Percentiles rank a stretch among this genome's conserved stretches.
Conservation (phyloP, 2,797 vertebrate species). For the Toxotes lorentzi region DNA sequence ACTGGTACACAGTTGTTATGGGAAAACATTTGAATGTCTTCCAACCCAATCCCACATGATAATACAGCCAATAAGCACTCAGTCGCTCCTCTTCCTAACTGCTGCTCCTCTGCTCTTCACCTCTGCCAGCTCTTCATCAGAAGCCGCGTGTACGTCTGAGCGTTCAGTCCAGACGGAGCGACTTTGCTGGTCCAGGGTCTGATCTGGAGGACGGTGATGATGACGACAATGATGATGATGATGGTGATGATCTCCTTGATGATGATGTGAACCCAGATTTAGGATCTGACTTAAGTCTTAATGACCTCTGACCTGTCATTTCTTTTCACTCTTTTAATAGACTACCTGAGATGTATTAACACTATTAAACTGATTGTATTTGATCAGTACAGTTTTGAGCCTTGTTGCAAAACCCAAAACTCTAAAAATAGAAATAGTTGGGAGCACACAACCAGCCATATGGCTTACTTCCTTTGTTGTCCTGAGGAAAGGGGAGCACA, state of each 20-base stretch:
- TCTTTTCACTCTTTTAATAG: not conserved
- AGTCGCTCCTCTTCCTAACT: slow-evolving; percentile 24
- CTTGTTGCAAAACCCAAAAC: not conserved
- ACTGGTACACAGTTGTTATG: slow-evolving; percentile 32
- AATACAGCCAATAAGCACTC: slow-evolving; percentile 23
- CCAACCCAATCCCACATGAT: slow-evolving; percentile 45
- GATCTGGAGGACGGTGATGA: slow-evolving; percentile 69
- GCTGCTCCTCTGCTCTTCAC: slow-evolving; percentile 38
- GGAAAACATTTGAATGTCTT: slow-evolving; percentile 56
- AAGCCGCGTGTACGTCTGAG: slow-evolving; percentile 58
- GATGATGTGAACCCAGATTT: slow-evolving; percentile 73
- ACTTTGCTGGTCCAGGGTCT: slow-evolving; percentile 73
- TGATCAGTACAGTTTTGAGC: not conserved
- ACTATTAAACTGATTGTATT: not conserved
- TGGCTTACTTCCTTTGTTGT: slow-evolving; percentile 32
- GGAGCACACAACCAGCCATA: slow-evolving; percentile 24
- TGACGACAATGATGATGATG: slow-evolving; percentile 44
- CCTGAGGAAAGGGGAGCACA: slow-evolving; percentile 22
- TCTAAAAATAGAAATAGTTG: slow-evolving; percentile 14
- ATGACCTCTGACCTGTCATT: slow-evolving; percentile 80
- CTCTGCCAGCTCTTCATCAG: slow-evolving; percentile 60
- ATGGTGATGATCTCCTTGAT: slow-evolving; percentile 52
- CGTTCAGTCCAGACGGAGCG: slow-evolving; percentile 69
- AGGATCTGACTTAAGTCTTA: slow-evolving; percentile 84
- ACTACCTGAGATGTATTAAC: slow-evolving; percentile 2